Conservation (phyloP, 1,140 invertebrate species). For the Pseudomyrmex flavicornis region DNA sequence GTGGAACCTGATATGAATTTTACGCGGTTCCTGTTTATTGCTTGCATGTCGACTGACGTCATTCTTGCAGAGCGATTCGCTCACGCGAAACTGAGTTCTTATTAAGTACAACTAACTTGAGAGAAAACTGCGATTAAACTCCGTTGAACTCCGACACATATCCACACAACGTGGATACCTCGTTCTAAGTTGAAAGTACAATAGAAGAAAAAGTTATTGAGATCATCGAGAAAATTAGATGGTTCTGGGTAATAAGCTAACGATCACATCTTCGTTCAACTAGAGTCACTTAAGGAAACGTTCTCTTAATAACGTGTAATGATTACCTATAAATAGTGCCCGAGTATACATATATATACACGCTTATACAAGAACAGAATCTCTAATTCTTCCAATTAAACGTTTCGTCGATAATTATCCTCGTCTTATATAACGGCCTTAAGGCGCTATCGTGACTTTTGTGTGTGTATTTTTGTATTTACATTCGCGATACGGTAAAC, state of each 20-base stretch:
- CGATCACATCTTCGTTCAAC: conserved; percentile 79
- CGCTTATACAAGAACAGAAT: conserved; percentile 1
- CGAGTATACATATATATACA: too few relatives aligned
- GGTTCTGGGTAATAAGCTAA: conserved; percentile 73
- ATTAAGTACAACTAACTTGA: not conserved
- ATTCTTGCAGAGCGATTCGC: not conserved
- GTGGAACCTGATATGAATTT: conserved; percentile 19
- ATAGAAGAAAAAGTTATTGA: conserved; percentile 20
- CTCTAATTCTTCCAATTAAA: conserved; percentile 79
- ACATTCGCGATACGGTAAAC: not conserved
- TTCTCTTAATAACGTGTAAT: conserved; percentile 74
- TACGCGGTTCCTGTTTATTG: conserved; percentile 32
- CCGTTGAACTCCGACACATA: not conserved
- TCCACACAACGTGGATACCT: too few relatives aligned
- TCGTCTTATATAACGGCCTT: conserved; percentile 27
- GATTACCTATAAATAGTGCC: conserved; percentile 52
- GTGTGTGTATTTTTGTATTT: not conserved
- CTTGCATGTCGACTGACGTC: not conserved
- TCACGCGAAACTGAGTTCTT: not conserved
- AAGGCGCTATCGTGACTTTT: conserved; percentile 32
- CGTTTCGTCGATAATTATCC: conserved; percentile 74
- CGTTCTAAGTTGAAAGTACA: not conserved
- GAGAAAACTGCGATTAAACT: not conserved
- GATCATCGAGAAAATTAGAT: not conserved
- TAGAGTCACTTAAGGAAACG: conserved; percentile 74